These are phyloP conservation scores for Drosophila dunni DNA, from an alignment of 1,140 invertebrate genomes.

Conservation along the genomic window DNA sequence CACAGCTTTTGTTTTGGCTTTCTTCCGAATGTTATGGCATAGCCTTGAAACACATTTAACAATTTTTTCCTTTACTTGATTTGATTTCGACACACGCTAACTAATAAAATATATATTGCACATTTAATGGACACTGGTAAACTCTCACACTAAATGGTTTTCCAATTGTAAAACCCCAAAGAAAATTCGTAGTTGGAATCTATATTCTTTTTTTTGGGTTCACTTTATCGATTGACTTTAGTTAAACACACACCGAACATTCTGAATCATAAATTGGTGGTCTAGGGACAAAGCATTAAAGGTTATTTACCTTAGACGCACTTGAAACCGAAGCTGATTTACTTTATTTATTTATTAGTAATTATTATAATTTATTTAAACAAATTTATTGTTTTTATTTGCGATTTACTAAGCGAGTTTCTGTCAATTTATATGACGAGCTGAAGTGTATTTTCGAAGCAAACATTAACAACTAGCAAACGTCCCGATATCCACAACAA, in stretches of 20 bases:
- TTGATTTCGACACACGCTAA: constrained; percentile 39
- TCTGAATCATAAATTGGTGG: constrained; percentile 8
- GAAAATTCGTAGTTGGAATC: constrained; percentile 6
- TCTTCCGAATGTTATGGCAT: constrained; percentile 26
- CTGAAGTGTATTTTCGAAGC: constrained; percentile 70
- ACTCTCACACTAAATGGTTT: neutral
- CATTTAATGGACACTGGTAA: constrained; percentile 11
- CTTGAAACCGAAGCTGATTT: constrained; percentile 33
- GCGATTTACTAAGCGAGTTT: constrained; percentile 20
- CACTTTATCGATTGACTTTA: constrained; percentile 70
- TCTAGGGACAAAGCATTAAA: neutral
- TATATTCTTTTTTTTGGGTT: constrained; percentile 40
- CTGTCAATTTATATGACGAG: constrained; percentile 48
- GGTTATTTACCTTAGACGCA: constrained; percentile 12
- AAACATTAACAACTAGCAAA: constrained; percentile 66
- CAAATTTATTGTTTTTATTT: constrained; percentile 15
- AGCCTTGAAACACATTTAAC: constrained; percentile 62
- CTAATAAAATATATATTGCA: constrained; percentile 16
- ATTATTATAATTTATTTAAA: constrained; percentile 22
- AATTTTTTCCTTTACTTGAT: constrained; percentile 40
- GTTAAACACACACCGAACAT: constrained; percentile 20
- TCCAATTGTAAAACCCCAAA: neutral
- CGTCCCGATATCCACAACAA: constrained; percentile 74
- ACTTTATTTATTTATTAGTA: neutral
- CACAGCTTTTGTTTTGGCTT: constrained; percentile 55